A percentile compares a stretch with the other conserved stretches of the same genome.
phyloP scores from a whole-genome alignment of 2,113 vertebrate species.

The Falco punctatus region DNA sequence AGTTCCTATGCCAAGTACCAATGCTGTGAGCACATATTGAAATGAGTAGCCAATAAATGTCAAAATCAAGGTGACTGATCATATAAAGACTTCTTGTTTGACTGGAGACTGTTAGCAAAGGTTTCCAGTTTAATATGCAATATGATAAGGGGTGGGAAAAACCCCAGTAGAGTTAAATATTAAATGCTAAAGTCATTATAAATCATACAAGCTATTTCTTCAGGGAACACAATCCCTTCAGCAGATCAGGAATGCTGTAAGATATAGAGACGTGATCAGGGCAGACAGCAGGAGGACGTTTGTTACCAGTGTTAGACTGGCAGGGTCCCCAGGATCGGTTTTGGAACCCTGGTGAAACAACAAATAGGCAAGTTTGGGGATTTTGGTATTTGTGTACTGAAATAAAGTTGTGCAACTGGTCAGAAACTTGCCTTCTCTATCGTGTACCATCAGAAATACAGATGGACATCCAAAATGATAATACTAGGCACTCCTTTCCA shows the following conservation, averaged over 20 bases:
- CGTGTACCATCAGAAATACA: not conserved
- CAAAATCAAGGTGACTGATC: not conserved
- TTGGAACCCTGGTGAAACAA: not conserved
- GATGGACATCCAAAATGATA: not conserved
- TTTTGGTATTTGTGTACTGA: not conserved
- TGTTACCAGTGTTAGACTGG: not conserved
- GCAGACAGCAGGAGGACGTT: not conserved
- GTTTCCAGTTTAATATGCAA: not conserved
- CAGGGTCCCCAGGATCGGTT: not conserved
- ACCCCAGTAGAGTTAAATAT: not conserved
- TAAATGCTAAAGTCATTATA: not conserved
- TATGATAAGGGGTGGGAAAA: not conserved
- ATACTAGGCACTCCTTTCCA: not conserved
- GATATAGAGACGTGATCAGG: not conserved
- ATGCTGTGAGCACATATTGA: slow-evolving; percentile 12
- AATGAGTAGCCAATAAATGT: not conserved
- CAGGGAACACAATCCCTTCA: not conserved
- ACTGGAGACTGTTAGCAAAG: not conserved
- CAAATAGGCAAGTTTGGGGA: not conserved
- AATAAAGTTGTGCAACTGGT: not conserved
- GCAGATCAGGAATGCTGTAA: not conserved
- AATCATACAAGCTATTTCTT: slow-evolving; percentile 1
- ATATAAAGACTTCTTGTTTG: slow-evolving; percentile 9
- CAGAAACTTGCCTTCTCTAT: not conserved
- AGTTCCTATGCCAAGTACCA: not conserved